Evolutionary conservation across 1,140 invertebrate genomes (phyloP), one percentile per base, ranked within the genome.

Genomic region (Myzus persicae): DNA sequence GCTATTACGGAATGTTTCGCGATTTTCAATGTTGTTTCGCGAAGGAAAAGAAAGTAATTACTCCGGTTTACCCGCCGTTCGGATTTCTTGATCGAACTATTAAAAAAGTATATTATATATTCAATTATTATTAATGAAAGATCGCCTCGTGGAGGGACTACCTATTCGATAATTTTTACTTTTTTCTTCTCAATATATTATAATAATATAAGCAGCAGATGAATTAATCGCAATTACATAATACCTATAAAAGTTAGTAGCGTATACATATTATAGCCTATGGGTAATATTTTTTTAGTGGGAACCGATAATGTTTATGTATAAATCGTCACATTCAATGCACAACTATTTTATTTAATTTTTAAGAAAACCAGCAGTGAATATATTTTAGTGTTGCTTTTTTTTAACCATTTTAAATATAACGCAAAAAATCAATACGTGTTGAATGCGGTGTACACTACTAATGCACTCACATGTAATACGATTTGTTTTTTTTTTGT

Each of bases 1-100:
- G 76, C n/a, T 76, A 91, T 91, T 82, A 91, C 59, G 67, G 90
- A 91, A 91, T 46, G 67, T 81, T 91, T 81, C 26, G 51, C 51
- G 51, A 42, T 67, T 90, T 90, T 90, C 89, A 90, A 90, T 90
- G 88, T 90, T 59, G 88, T 90, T 54, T 59, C 20, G n/a, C 36
- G 48, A 40, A 38, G 88, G 36, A 89, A 89, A 89, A 89, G 88
- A 89, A 89, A 89, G 88, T 89, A 54, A 87, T 87, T 46, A 44
- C 85, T 46, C 42, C 18, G 44, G 36, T 89, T 89, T 51, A 89
- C 22, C 46, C 87, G 44, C n/a, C 85, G 46, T 51, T 48, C 46
- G 87, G 31, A 46, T 89, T 48, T 89, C n/a, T 89, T 46, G 87
- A 24, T 36, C 31, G 46, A 38, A 51, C 26, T 20, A 88, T 20